These are phyloP conservation scores for Mareca strepera DNA, from an alignment of 2,797 vertebrate genomes.

Conservation along the genomic window DNA sequence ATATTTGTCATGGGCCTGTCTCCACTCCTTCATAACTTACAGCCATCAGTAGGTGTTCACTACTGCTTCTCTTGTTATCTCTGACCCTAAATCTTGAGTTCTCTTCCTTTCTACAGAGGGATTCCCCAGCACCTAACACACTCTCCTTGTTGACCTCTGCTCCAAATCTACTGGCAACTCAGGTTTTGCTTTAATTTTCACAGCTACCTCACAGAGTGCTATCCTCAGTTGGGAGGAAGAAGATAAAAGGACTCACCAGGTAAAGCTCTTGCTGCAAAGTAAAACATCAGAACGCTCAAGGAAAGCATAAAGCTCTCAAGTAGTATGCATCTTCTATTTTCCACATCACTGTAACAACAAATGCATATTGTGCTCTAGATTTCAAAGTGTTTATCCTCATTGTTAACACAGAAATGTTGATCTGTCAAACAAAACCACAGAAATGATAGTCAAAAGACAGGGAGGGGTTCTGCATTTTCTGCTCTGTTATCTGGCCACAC, in stretches of 20 bases:
- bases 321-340: background rate
- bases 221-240: background rate
- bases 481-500: background rate
- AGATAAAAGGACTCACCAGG: background rate
- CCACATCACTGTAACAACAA: background rate
- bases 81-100: background rate
- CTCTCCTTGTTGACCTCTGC: background rate
- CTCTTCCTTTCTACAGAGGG: background rate
- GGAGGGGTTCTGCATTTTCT: background rate
- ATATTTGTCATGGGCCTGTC: background rate
- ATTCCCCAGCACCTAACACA: background rate
- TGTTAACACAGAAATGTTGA: background rate
- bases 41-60: background rate
- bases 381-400: background rate
- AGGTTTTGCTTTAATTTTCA: background rate
- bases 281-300: background rate
- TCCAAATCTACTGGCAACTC: background rate
- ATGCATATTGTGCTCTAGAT: background rate
- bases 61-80: background rate
- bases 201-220: background rate
- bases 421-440: background rate
- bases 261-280: background rate
- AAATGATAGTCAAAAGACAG: accelerated
- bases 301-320: background rate
- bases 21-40: background rate